Evolutionary conservation across 2,888 invertebrate genomes (phyloP), one percentile per base, ranked within the genome.

Genomic region (Limenitis arthemis): DNA sequence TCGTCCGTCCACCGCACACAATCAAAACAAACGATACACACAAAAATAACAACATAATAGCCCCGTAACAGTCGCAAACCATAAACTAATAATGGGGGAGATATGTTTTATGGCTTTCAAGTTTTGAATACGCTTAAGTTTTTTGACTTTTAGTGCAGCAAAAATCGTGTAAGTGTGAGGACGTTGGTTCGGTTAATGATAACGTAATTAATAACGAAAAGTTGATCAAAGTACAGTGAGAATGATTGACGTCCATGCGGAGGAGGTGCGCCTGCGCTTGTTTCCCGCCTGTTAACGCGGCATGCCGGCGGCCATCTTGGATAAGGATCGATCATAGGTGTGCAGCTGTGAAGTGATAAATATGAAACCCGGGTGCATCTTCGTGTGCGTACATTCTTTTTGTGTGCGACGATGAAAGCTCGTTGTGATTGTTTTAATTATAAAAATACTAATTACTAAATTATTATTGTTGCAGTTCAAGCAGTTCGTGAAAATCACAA

Each of bases 61-160:
- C 75, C 70, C 72, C 66, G 72, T 72, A 79, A 82, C 79, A 82
- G 80, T 81, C 79, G 75, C 79, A 75, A 73, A 66, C 77, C 77
- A 82, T 84, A 84, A 83, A 85, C 84, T 84, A 86, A 86, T 86
- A 86, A 85, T 84, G 80, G 85, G 86, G 85, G 85, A 86, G 82
- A 73, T 78, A 82, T 85, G 80, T 81, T 86, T 86, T 85, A 85
- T 85, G 83, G 74, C 69, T 74, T 77, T 75, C 77, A 70, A 79
- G 78, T 80, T 85, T 78, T 83, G 82, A 83, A 85, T 84, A 78
- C 77, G 75, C 68, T 73, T 67, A 67, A 71, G 62, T 75, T 81
- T 82, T 85, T 82, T 79, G 73, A 73, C 67, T 71, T 77, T 85
- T 81, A 86, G 85, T 86, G 67, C 73, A 70, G 67, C 68, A 63